Percentiles rank a stretch among this genome's conserved stretches.
phyloP scores from a whole-genome alignment of 2,797 vertebrate genomes.

The Syndactyla subalaris region DNA sequence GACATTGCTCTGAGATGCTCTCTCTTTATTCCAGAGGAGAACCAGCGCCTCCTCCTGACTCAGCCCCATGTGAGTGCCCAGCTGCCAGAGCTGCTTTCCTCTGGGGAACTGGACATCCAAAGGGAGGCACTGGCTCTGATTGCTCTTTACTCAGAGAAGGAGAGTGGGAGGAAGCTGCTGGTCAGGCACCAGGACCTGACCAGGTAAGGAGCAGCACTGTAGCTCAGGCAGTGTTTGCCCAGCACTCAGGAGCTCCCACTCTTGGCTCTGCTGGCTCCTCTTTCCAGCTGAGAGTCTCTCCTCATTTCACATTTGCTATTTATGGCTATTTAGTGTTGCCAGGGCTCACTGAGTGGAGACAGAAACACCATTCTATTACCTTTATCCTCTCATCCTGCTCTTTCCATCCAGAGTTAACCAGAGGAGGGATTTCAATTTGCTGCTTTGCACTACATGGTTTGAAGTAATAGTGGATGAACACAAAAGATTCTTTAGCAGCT shows the following conservation, averaged over 20 bases:
- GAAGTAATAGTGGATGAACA: background rate
- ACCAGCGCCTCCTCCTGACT: constrained; percentile 82
- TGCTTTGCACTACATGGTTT: background rate
- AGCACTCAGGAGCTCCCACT: background rate
- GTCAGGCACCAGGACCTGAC: constrained; percentile 77
- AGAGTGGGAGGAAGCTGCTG: constrained; percentile 77
- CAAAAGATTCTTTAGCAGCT: background rate
- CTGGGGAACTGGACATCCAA: constrained; percentile 58
- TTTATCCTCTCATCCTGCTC: background rate
- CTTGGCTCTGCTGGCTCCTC: background rate
- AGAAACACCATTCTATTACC: background rate
- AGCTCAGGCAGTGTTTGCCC: background rate
- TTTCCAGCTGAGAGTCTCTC: background rate
- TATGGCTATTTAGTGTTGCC: background rate
- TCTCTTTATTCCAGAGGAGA: constrained; percentile 80
- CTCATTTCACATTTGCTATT: background rate
- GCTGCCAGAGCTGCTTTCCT: constrained; percentile 77
- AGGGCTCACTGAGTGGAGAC: background rate
- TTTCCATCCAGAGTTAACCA: background rate
- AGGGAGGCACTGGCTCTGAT: constrained; percentile 81
- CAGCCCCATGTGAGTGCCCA: constrained; percentile 54
- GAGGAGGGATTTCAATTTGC: background rate
- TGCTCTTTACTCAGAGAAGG: constrained; percentile 69
- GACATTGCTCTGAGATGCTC: rapidly evolving
- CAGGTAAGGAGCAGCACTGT: constrained; percentile 63